Evolutionary conservation across 2,113 vertebrate genomes (phyloP).

Genomic region (Scomber scombrus): DNA sequence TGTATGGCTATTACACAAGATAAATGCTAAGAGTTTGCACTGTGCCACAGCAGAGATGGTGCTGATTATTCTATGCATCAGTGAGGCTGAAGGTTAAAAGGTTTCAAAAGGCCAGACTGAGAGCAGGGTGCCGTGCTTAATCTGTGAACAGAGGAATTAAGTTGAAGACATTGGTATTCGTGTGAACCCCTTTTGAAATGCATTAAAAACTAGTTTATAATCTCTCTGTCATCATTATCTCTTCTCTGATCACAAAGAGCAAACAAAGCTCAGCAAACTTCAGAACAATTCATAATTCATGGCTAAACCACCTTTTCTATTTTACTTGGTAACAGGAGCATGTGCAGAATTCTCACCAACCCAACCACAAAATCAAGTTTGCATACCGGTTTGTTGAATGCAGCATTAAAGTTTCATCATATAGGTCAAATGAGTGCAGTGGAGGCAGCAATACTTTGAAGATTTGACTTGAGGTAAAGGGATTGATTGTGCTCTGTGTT

Average conservation of each 20-base stretch:
- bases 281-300: conserved; percentile 60
- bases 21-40: neutral
- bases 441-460: conserved; percentile 25
- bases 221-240: conserved; percentile 70
- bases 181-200: conserved; percentile 51
- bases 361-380: conserved; percentile 17
- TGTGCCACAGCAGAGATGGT: neutral
- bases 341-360: neutral
- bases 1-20: neutral
- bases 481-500: conserved; percentile 59
- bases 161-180: conserved; percentile 69
- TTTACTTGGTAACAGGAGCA: neutral
- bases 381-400: conserved; percentile 30
- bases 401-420: conserved; percentile 34
- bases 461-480: conserved; percentile 46
- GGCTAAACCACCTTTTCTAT: conserved; percentile 15
- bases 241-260: conserved; percentile 64
- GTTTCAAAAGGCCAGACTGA: conserved; percentile 26
- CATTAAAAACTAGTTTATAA: conserved; percentile 68
- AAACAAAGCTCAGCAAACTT: conserved; percentile 72
- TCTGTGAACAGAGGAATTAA: conserved; percentile 68
- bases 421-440: conserved; percentile 27
- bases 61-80: neutral
- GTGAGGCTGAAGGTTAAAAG: conserved; percentile 58
- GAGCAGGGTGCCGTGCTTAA: conserved; percentile 55